Evolutionary conservation across 2,797 vertebrate species (phyloP).

Genomic region (Miichthys miiuy): DNA sequence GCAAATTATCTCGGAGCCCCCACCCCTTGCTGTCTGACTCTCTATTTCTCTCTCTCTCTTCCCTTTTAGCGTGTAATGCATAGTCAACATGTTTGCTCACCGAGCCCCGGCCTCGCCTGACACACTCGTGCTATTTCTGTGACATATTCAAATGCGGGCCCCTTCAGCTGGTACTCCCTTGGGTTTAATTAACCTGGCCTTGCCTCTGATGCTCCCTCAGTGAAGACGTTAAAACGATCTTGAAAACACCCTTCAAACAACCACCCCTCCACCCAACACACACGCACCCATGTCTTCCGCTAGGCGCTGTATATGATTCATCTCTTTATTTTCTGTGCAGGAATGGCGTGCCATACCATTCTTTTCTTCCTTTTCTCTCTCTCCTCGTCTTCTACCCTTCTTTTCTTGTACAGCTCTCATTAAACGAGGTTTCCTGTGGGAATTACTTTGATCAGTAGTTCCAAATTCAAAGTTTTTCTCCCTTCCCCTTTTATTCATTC

Average conservation of each 20-base stretch:
- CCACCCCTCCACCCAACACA: slow-evolving; percentile 7
- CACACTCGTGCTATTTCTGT: slow-evolving; percentile 78
- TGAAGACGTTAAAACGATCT: slow-evolving; percentile 83
- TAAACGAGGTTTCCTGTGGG: slow-evolving; percentile 79
- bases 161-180: slow-evolving; percentile 71
- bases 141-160: slow-evolving; percentile 84
- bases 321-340: slow-evolving; percentile 60
- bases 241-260: slow-evolving; percentile 76
- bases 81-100: slow-evolving; percentile 83
- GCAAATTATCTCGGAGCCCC: slow-evolving; percentile 63
- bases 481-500: slow-evolving; percentile 68
- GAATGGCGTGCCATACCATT: slow-evolving; percentile 53
- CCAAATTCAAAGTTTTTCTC: slow-evolving; percentile 80
- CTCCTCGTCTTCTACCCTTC: slow-evolving; percentile 64
- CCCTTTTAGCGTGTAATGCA: slow-evolving; percentile 72
- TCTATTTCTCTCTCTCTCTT: slow-evolving; percentile 42
- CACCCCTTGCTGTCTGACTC: slow-evolving; percentile 54
- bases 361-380: slow-evolving; percentile 63
- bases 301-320: slow-evolving; percentile 55
- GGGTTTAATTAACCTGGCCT: slow-evolving; percentile 89
- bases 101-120: slow-evolving; percentile 70
- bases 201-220: slow-evolving; percentile 79
- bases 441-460: slow-evolving; percentile 83
- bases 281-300: slow-evolving; percentile 44
- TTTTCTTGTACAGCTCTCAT: slow-evolving; percentile 79